Percentiles rank a stretch among this genome's conserved stretches.
Evolutionary conservation across 2,888 invertebrate genomes (phyloP).

Genomic region (Hydriomena furcata): DNA sequence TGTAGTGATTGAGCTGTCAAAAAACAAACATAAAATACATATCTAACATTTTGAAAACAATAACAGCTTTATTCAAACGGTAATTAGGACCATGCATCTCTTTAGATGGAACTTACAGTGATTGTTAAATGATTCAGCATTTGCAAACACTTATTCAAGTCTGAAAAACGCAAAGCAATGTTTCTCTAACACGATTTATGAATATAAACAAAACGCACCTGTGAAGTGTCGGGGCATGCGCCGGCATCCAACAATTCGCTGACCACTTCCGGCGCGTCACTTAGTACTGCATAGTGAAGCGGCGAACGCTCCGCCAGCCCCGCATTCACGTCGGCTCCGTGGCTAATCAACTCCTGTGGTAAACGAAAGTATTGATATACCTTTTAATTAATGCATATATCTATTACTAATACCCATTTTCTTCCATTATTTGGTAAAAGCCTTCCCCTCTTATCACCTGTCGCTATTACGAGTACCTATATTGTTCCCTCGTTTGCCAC

Average conservation of each 20-base stretch:
- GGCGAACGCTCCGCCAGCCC: conserved; percentile 88
- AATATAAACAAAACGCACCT: conserved; percentile 75
- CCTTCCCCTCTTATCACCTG: no score
- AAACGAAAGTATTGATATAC: no score
- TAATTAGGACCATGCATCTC: no score
- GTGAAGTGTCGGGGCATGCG: conserved; percentile 92
- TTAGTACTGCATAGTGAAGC: conserved; percentile 92
- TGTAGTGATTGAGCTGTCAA: no score
- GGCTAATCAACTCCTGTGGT: conserved; percentile 85
- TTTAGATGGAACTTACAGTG: conserved; percentile 9
- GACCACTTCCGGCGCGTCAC: conserved; percentile 89
- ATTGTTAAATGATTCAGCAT: neutral
- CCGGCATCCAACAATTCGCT: conserved; percentile 88
- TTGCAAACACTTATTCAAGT: neutral
- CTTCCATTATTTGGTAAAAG: no score
- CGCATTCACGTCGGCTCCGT: conserved; percentile 92
- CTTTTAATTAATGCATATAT: no score
- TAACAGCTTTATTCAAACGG: no score
- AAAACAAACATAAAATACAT: no score
- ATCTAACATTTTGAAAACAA: no score
- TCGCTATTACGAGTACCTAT: no score
- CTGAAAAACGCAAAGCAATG: conserved; percentile 3
- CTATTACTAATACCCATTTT: no score
- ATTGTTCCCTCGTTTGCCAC: no score
- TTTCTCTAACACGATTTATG: conserved; percentile 8